These are phyloP conservation scores for Drymonia ruficornis DNA, from an alignment of 2,888 invertebrate species.

Conservation along the genomic window DNA sequence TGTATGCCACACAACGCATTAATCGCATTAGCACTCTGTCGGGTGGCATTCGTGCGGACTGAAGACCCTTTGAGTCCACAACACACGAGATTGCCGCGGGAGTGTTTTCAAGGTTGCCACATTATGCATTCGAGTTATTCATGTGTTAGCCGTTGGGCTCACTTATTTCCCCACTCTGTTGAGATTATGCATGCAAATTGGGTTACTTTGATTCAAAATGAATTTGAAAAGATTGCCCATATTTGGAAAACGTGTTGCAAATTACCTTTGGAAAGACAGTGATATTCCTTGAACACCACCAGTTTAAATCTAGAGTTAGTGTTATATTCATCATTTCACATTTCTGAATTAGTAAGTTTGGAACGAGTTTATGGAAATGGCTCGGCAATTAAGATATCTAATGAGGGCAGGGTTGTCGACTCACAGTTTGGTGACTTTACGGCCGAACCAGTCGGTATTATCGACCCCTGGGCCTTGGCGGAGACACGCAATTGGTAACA, in stretches of 20 bases:
- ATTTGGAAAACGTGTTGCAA: not conserved
- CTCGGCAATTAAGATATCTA: slow-evolving; percentile 56
- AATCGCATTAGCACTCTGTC: slow-evolving; percentile 62
- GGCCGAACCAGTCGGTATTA: slow-evolving; percentile 49
- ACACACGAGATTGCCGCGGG: slow-evolving; percentile 31
- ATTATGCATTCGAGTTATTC: slow-evolving; percentile 3
- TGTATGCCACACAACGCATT: slow-evolving; percentile 58
- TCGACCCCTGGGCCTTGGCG: slow-evolving; percentile 54
- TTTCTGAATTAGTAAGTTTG: not conserved
- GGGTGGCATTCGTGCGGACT: slow-evolving; percentile 49
- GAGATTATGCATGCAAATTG: not conserved
- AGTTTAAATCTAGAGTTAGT: too few species aligned
- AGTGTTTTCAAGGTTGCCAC: not conserved
- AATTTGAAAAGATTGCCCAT: not conserved
- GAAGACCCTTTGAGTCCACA: slow-evolving; percentile 38
- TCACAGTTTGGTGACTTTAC: slow-evolving; percentile 41
- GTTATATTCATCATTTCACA: not conserved
- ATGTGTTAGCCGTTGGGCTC: not conserved
- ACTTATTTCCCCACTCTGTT: not conserved
- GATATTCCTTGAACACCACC: too few species aligned
- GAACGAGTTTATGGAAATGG: slow-evolving; percentile 41
- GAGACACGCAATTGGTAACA: slow-evolving; percentile 55
- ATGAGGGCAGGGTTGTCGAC: slow-evolving; percentile 64
- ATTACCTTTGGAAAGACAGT: too few species aligned
- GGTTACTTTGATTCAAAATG: not conserved